Evolutionary conservation across 2,888 invertebrate genomes (phyloP).

Genomic region (Pyrrhopygopsis socrates): DNA sequence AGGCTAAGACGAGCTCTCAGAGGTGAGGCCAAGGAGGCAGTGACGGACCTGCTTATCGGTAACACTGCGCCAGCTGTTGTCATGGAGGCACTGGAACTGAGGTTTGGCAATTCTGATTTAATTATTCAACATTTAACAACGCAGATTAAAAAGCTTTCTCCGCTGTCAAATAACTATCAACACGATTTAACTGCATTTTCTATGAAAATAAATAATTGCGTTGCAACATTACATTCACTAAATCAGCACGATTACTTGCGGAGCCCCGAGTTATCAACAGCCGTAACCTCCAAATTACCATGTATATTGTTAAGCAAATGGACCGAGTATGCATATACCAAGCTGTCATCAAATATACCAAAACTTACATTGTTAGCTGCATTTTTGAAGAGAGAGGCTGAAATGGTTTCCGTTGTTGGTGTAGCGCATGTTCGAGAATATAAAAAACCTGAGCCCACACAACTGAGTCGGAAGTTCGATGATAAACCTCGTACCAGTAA

Average conservation of each 20-base stretch:
- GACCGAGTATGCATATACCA: conserved; percentile 26
- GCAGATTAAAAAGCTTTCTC: conserved; percentile 25
- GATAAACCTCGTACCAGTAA: conserved; percentile 14
- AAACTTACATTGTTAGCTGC: not conserved
- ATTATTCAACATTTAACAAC: conserved; percentile 19
- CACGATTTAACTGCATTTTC: conserved; percentile 21
- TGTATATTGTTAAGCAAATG: conserved; percentile 31
- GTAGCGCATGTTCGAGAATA: not conserved
- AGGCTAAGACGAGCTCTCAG: conserved; percentile 17
- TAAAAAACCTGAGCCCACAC: not conserved
- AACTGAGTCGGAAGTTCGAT: not conserved
- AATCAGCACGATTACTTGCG: conserved; percentile 16
- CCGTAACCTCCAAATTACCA: conserved; percentile 23
- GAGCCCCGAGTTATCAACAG: conserved; percentile 29
- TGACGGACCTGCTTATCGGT: conserved; percentile 21
- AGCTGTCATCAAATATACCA: conserved; percentile 19
- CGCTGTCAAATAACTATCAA: conserved; percentile 25
- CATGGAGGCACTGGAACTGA: conserved; percentile 30
- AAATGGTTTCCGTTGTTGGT: conserved; percentile 35
- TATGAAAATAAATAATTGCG: conserved; percentile 30
- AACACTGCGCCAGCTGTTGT: conserved; percentile 18
- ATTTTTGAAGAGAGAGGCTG: conserved; percentile 55
- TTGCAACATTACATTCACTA: conserved; percentile 13
- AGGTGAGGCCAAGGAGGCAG: conserved; percentile 33
- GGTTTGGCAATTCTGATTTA: conserved; percentile 25